Conservation (phyloP, 1,140 invertebrate genomes). For the Sipha flava region DNA sequence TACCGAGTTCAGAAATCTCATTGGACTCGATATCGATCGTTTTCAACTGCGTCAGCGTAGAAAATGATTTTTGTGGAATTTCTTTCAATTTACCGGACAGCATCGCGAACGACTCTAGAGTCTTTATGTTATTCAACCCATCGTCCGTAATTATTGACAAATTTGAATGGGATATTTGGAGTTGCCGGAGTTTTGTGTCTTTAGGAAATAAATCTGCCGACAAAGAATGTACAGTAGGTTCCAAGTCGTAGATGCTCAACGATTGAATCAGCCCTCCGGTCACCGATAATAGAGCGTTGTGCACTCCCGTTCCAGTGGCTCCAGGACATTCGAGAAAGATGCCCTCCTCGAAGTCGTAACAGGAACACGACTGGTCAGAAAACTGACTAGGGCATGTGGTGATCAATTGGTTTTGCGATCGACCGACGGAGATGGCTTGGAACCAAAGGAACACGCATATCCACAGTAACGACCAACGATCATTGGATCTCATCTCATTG, state of each 20-base stretch:
- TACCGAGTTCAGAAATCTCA: constrained; percentile 68
- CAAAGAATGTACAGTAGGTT: constrained; percentile 61
- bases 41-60: constrained; percentile 59
- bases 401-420: not conserved
- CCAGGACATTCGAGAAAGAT: constrained; percentile 81
- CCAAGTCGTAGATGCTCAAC: constrained; percentile 76
- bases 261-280: constrained; percentile 59
- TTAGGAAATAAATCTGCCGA: constrained; percentile 60
- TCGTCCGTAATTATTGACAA: constrained; percentile 22
- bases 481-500: constrained; percentile 29
- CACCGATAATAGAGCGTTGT: constrained; percentile 49
- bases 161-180: constrained; percentile 33
- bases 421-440: not conserved
- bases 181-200: constrained; percentile 58
- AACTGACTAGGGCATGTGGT: constrained; percentile 58
- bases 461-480: constrained; percentile 15
- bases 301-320: constrained; percentile 54
- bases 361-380: constrained; percentile 70
- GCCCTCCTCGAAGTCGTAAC: constrained; percentile 84
- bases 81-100: constrained; percentile 67
- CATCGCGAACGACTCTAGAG: constrained; percentile 69
- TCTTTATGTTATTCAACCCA: constrained; percentile 49
- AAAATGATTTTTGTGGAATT: constrained; percentile 72
- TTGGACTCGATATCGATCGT: constrained; percentile 79
- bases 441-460: not conserved